Conservation (phyloP, 2,888 invertebrate genomes). For the Heliconius sara region DNA sequence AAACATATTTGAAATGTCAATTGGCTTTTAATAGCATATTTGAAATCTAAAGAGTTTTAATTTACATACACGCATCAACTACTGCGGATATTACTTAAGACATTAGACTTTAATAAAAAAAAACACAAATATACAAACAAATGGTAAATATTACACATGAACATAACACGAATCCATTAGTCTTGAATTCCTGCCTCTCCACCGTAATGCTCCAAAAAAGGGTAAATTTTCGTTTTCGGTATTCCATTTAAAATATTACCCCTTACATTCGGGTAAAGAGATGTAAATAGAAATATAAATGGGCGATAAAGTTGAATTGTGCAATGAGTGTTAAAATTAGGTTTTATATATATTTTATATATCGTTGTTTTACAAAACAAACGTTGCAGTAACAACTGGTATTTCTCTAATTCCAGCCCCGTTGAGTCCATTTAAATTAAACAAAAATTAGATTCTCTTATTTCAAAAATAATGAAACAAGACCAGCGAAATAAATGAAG, state of each 20-base stretch:
- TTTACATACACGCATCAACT: not conserved
- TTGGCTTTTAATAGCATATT: no score
- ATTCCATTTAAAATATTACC: constrained; percentile 37
- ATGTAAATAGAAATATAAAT: constrained; percentile 19
- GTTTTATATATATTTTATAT: not conserved
- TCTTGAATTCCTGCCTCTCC: constrained; percentile 22
- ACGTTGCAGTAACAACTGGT: not conserved
- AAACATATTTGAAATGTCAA: not conserved
- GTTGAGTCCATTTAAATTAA: not conserved
- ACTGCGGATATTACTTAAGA: constrained; percentile 4
- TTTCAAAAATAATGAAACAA: constrained; percentile 11
- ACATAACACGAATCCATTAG: constrained; percentile 24
- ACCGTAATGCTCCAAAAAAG: constrained; percentile 28
- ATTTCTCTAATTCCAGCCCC: not conserved
- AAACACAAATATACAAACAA: not conserved
- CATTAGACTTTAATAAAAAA: no score
- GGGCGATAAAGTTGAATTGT: constrained; percentile 12
- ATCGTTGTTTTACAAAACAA: no score
- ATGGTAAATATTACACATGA: constrained; percentile 36
- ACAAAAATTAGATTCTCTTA: not conserved
- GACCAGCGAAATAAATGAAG: constrained; percentile 29
- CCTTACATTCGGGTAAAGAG: constrained; percentile 20
- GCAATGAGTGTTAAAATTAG: not conserved
- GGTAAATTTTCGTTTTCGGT: constrained; percentile 35
- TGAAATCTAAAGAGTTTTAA: no score